Conservation (phyloP, 2,797 vertebrate genomes). For the Labeo calbasu region DNA sequence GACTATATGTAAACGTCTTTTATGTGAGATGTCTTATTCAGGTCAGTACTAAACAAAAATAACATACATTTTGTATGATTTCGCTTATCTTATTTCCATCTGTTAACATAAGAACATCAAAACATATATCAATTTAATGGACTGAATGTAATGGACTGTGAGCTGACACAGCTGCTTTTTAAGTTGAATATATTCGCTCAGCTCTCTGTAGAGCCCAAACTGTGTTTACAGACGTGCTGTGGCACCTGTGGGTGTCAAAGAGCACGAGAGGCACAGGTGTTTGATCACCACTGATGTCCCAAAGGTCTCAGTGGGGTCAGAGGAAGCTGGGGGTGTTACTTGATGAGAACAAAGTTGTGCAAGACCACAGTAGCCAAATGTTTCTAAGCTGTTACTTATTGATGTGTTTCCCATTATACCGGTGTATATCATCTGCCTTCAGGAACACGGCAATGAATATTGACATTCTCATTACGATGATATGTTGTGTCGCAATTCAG, state of each 20-base stretch:
- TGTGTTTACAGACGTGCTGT: slow-evolving; percentile 29
- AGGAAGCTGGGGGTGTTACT: slow-evolving; percentile 21
- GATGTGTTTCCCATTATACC: background rate
- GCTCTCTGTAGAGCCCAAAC: slow-evolving; percentile 28
- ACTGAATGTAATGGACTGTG: background rate
- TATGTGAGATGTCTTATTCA: no score
- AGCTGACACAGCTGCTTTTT: slow-evolving; percentile 2
- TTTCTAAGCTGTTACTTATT: background rate
- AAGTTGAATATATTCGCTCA: background rate
- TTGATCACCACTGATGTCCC: slow-evolving; percentile 14
- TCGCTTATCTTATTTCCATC: no score
- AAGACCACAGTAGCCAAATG: background rate
- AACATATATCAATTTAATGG: background rate
- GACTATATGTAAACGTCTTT: no score
- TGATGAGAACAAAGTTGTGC: slow-evolving; percentile 3
- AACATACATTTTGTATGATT: no score
- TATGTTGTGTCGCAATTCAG: background rate
- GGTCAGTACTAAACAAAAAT: no score
- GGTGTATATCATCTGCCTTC: background rate
- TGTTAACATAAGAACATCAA: no score
- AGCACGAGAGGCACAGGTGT: background rate
- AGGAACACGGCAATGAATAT: background rate
- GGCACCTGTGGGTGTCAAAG: slow-evolving; percentile 32
- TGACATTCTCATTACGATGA: background rate
- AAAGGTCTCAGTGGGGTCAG: slow-evolving; percentile 34